Evolutionary conservation across 2,888 invertebrate species (phyloP).

Genomic region (Andrena fulva): DNA sequence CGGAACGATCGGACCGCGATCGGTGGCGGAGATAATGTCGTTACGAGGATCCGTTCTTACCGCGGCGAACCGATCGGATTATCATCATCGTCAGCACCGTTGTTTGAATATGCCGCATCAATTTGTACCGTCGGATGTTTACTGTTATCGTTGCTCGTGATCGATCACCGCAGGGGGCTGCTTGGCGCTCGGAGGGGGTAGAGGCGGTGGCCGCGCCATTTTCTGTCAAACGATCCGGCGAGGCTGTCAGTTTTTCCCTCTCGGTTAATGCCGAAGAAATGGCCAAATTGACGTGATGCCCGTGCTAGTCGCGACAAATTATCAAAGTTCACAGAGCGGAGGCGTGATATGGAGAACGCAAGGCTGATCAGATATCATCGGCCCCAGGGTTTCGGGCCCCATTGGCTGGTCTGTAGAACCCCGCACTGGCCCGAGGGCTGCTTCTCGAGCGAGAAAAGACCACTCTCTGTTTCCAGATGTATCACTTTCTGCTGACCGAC

Average conservation of each 20-base stretch:
- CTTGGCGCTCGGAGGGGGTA: not conserved
- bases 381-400: constrained; percentile 64
- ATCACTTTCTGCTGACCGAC: constrained; percentile 76
- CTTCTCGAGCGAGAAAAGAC: not conserved
- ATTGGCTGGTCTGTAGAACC: constrained; percentile 69
- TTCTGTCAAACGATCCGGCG: constrained; percentile 76
- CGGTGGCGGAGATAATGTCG: constrained; percentile 49
- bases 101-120: constrained; percentile 61
- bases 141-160: constrained; percentile 67
- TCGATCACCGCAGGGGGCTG: constrained; percentile 57
- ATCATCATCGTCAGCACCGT: constrained; percentile 40
- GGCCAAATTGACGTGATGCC: constrained; percentile 75
- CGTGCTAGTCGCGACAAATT: constrained; percentile 66
- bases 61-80: constrained; percentile 25
- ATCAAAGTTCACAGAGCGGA: constrained; percentile 60
- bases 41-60: constrained; percentile 41
- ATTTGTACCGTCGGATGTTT: constrained; percentile 67
- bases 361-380: constrained; percentile 75
- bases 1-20: constrained; percentile 35
- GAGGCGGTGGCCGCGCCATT: constrained; percentile 30
- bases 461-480: constrained; percentile 72
- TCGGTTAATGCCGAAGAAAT: constrained; percentile 47
- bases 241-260: constrained; percentile 70
- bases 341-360: constrained; percentile 72
- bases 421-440: no score